Evolutionary conservation across 2,797 vertebrate species (phyloP), one percentile per base, ranked within the genome.

Genomic region (Macrochelys suwanniensis): DNA sequence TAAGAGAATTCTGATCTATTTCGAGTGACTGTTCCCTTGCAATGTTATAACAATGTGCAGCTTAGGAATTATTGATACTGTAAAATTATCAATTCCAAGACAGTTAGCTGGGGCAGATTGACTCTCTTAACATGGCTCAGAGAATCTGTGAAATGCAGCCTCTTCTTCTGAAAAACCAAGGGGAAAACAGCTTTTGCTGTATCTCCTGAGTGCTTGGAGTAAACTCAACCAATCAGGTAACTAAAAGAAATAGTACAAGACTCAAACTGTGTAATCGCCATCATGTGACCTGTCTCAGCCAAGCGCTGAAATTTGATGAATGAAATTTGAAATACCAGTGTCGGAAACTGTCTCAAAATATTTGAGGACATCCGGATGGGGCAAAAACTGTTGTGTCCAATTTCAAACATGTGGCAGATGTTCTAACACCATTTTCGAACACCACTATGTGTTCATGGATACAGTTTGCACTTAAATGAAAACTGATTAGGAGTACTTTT

Each of bases 401-500:
- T 71, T 80, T 57, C 61, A 57, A 42, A 71, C 56, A 57, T 23
- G 56, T 87, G 50, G 26, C 56, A 74, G 25, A 37, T 82, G 91
- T 94, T 59, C 57, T 59, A 59, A 94, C 89, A 59, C 33, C 28
- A 17, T 90, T 95, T 57, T 82, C 28, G 33, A 74, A 1, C 28
- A 76, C 45, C 90, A 83, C 92, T 96, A 16, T 91, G 26, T n/a
- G 81, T 81, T 95, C 68, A 80, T 1, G 49, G 56, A 80, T 92
- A 33, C 84, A 96, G 80, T 76, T 91, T 78, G 85, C 56, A 16
- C 26, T 89, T 49, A 53, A 79, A 61, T 61, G 80, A 87, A 90
- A 86, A 59, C 59, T 87, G 94, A 94, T 96, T 92, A 86, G 81
- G 37, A 94, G 47, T 85, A 84, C 16, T 90, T 82, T 81, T 77